Base-by-base conservation (phyloP, 2,888 invertebrate genomes). In the Kuschelorhynchus macadamiae region DNA sequence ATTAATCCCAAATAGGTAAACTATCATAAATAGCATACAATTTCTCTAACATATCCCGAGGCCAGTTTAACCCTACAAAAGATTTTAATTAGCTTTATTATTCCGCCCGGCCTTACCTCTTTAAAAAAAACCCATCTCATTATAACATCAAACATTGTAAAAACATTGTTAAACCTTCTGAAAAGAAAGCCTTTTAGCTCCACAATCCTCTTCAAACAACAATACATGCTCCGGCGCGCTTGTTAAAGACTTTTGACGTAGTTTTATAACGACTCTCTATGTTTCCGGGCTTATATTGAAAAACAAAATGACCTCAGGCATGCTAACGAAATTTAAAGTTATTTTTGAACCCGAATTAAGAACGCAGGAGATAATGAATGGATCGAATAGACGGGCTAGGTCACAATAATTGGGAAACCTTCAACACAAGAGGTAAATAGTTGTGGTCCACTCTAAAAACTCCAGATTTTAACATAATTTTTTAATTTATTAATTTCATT, bases 181-280 rank as follows among this genome's bases (percentile, higher is more conserved):
- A 57, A 57, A 49, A 49, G 56, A 36, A 47, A 12, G 63, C 55
- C 46, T 63, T 55, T 55, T 39, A 39, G 39, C 52, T 21, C 21
- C 20, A 52, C 21, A 52, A 52, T 52, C 36, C 52, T 52, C 52
- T 52, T 39, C 18, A 52, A 59, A 52, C 59, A 66, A 60, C 65
- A 66, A 66, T 66, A 44, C 59, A 46, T 60, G 59, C 59, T 66
- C 52, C 59, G 39, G 49, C 44, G 44, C 44, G 42, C 65, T 66
- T 59, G 65, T 66, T 66, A 66, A 11, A 36, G 57, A 57, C 42
- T 64, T 46, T 57, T 33, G 46, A 16, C 46, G 36, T 44, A 36
- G 44, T 46, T 46, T 36, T 59, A 49, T 50, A 64, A 57, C 64
- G 64, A 64, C 64, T 49, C 44, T 42, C 49, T 21, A 17, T 39